phyloP scores from a whole-genome alignment of 37 sponge, comb jelly and placozoan genomes.

The Aplysina aerophoba region DNA sequence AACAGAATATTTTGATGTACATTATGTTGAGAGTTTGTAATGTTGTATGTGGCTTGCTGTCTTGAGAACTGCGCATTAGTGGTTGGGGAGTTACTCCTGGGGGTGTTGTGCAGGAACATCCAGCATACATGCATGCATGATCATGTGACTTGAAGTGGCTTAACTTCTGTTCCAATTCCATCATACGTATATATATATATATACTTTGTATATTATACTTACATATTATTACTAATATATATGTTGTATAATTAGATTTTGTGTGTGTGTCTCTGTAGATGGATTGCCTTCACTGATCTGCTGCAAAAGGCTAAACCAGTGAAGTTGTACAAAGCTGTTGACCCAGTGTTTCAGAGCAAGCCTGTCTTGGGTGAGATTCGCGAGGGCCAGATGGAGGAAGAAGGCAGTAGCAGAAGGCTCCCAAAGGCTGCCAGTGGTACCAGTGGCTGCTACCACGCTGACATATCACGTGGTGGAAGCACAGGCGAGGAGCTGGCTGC shows the following conservation, averaged over 20 bases:
- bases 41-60: no score
- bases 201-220: no score
- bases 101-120: no score
- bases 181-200: no score
- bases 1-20: no score
- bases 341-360: not conserved
- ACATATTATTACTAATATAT: no score
- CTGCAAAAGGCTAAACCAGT: slow-evolving; percentile 21
- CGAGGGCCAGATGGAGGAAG: not conserved
- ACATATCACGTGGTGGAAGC: not conserved
- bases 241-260: not conserved
- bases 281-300: slow-evolving; percentile 29
- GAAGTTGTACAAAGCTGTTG: not conserved
- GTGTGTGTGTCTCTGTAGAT: not conserved
- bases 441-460: not conserved
- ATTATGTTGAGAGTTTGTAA: no score
- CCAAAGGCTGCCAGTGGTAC: slow-evolving; percentile 2
- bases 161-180: no score
- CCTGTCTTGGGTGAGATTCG: slow-evolving; percentile 1
- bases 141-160: no score
- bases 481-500: not conserved
- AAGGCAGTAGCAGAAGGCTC: not conserved
- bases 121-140: no score
- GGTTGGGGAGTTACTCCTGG: no score
- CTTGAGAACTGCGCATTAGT: no score